A percentile compares a stretch with the other conserved stretches of the same genome.
Conservation (phyloP, 2,113 vertebrate genomes). For the Myxocyprinus asiaticus region DNA sequence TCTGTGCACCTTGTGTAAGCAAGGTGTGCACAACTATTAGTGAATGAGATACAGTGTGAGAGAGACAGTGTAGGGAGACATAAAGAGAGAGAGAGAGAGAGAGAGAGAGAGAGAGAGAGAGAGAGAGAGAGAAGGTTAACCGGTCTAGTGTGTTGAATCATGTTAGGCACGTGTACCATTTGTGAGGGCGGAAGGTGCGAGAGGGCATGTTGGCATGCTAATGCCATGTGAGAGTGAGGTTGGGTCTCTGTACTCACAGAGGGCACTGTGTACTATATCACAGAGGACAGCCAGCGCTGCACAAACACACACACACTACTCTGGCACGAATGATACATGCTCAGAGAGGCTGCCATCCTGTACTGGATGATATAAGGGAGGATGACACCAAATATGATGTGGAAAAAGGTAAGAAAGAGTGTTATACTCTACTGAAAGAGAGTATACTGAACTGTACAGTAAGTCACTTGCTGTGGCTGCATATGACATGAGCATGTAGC, state of each 20-base stretch:
- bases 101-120: neutral
- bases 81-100: too few species aligned
- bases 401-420: slow-evolving; percentile 18
- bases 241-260: slow-evolving; percentile 23
- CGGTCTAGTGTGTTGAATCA: slow-evolving; percentile 12
- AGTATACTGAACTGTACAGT: slow-evolving; percentile 13
- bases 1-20: too few species aligned
- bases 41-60: too few species aligned
- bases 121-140: slow-evolving; percentile 30
- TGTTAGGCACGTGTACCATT: slow-evolving; percentile 15
- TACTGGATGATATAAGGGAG: neutral
- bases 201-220: slow-evolving; percentile 29
- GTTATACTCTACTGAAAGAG: neutral
- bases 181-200: slow-evolving; percentile 6
- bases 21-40: too few species aligned
- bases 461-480: slow-evolving; percentile 5
- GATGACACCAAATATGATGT: slow-evolving; percentile 2
- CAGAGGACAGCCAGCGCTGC: slow-evolving; percentile 1
- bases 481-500: slow-evolving; percentile 21
- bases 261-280: slow-evolving; percentile 4
- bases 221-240: neutral
- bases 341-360: slow-evolving; percentile 14
- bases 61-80: too few species aligned
- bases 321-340: neutral
- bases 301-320: slow-evolving; percentile 1